phyloP scores from a whole-genome alignment of 2,888 invertebrate genomes.

The Cryptus armator region DNA sequence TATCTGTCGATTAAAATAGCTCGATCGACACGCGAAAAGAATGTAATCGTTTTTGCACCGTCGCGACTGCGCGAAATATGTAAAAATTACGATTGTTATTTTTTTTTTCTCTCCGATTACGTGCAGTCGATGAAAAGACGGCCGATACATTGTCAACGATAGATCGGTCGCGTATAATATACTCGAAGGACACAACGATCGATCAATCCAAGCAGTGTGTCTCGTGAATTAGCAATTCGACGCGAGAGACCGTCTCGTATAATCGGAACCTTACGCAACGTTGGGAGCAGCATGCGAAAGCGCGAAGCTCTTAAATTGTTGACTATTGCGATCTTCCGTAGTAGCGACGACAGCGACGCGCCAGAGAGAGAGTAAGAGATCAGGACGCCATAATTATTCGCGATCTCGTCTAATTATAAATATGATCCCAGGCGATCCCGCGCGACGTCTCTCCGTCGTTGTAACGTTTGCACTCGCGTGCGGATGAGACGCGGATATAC shows the following conservation, averaged over 20 bases:
- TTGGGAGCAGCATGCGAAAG: background rate
- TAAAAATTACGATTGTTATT: constrained; percentile 1
- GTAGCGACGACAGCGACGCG: constrained; percentile 18
- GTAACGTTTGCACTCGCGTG: background rate
- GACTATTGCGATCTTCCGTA: constrained; percentile 61
- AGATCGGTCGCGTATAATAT: background rate
- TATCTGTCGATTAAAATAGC: background rate
- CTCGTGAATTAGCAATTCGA: constrained; percentile 25
- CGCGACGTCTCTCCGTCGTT: constrained; percentile 5
- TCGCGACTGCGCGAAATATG: constrained; percentile 2
- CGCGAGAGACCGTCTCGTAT: constrained; percentile 17
- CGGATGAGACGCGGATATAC: background rate
- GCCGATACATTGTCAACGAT: constrained; percentile 37
- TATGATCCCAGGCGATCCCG: constrained; percentile 44
- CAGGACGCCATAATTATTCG: constrained; percentile 65
- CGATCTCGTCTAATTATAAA: constrained; percentile 67
- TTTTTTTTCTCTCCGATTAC: background rate
- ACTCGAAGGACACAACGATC: constrained; percentile 28
- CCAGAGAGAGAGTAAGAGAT: background rate
- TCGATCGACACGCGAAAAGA: constrained; percentile 15
- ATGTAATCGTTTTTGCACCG: background rate
- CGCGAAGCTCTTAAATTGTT: constrained; percentile 60
- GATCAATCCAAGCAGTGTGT: constrained; percentile 21
- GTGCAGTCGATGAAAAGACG: constrained; percentile 13
- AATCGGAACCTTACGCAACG: constrained; percentile 36